Percentiles rank a stretch among this genome's conserved stretches.
These are phyloP conservation scores for Drosophila picticornis DNA, from an alignment of 2,888 invertebrate species.

Conservation along the genomic window DNA sequence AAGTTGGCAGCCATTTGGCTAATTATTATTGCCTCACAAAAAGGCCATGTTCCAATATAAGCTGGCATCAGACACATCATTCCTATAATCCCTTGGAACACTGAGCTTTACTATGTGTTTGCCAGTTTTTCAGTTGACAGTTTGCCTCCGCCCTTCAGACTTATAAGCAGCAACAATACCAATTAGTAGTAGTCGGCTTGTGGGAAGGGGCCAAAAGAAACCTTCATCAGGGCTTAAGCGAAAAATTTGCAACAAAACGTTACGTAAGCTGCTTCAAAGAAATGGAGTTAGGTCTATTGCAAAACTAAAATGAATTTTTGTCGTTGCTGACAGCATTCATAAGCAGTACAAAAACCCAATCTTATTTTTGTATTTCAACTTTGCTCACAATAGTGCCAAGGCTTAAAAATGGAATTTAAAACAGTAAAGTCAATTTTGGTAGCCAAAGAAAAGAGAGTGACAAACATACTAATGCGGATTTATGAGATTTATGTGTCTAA, in stretches of 20 bases:
- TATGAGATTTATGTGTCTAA: background rate
- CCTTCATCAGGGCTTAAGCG: conserved; percentile 67
- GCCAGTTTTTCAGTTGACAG: conserved; percentile 20
- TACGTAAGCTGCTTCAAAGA: conserved; percentile 59
- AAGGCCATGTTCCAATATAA: conserved; percentile 22
- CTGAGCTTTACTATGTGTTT: conserved; percentile 45
- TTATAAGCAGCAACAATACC: conserved; percentile 58
- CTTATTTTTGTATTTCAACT: background rate
- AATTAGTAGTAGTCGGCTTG: conserved; percentile 64
- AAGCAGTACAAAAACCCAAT: background rate
- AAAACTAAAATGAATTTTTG: conserved; percentile 32
- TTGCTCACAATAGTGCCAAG: no score
- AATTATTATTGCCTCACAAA: conserved; percentile 60
- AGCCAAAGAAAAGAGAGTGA: background rate
- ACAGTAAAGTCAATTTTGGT: background rate
- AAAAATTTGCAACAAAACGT: conserved; percentile 58
- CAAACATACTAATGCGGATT: background rate
- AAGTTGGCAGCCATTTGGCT: conserved; percentile 68
- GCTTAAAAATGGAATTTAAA: background rate
- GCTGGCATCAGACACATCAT: conserved; percentile 21
- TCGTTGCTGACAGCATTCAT: conserved; percentile 7
- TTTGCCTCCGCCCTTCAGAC: conserved; percentile 17
- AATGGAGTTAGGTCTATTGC: conserved; percentile 43
- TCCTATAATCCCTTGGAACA: conserved; percentile 47
- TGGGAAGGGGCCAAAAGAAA: conserved; percentile 25